Conservation (phyloP, 2,797 vertebrate genomes). For the Propithecus deckenii region DNA sequence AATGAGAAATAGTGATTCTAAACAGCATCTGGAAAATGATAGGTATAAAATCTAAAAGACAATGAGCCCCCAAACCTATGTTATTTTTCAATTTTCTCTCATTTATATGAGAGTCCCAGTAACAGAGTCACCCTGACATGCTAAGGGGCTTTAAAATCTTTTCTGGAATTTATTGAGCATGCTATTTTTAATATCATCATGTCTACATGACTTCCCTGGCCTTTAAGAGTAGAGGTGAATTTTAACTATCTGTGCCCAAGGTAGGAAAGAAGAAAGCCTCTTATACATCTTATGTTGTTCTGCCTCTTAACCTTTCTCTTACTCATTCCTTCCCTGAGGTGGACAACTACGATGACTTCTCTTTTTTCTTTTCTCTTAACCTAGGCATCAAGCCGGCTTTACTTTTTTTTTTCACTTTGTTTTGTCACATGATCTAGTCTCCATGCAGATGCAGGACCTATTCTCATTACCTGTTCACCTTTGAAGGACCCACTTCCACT, state of each 20-base stretch:
- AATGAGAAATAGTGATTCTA: background rate
- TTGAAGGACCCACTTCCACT: background rate
- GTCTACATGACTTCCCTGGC: background rate
- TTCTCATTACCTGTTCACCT: background rate
- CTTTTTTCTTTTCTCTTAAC: background rate
- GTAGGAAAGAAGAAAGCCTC: background rate
- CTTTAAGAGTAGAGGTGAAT: constrained; percentile 29
- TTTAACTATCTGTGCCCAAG: background rate
- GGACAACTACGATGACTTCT: background rate
- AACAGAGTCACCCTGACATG: constrained; percentile 18
- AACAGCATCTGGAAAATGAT: background rate
- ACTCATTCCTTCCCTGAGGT: background rate
- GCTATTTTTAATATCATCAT: constrained; percentile 38
- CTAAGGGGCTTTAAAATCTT: constrained; percentile 5
- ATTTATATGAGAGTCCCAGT: constrained; percentile 4
- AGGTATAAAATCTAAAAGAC: constrained; percentile 12
- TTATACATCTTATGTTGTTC: background rate
- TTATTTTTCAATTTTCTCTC: constrained; percentile 14
- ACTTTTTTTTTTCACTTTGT: background rate
- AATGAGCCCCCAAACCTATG: background rate
- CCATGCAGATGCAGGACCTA: background rate
- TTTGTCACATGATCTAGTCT: background rate
- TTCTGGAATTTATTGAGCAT: background rate
- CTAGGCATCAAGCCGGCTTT: background rate
- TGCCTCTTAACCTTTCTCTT: background rate